phyloP scores from a whole-genome alignment of 2,113 vertebrate species.

The Bombycilla garrulus region DNA sequence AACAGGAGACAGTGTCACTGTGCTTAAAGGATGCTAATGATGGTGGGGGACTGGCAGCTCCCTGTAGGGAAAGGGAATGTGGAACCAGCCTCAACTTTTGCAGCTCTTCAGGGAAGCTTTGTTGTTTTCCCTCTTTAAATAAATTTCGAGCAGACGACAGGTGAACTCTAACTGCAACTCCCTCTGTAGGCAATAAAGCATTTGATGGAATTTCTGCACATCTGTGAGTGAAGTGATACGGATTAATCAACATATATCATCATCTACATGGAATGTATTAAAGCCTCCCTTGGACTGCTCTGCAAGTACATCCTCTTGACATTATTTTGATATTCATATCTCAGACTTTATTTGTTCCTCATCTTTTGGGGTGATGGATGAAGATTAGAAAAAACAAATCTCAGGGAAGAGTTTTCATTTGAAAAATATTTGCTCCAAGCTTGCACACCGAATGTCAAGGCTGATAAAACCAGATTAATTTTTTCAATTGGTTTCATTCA shows the following conservation, averaged over 20 bases:
- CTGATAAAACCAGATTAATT: not conserved
- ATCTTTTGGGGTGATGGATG: not conserved
- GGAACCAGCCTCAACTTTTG: not conserved
- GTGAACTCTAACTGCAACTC: constrained; percentile 63
- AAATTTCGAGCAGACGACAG: constrained; percentile 42
- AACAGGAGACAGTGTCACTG: not conserved
- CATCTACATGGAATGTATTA: not conserved
- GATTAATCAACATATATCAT: constrained; percentile 47
- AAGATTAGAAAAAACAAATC: not conserved
- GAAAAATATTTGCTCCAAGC: not conserved
- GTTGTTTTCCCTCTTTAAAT: constrained; percentile 52
- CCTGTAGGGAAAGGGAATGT: not conserved
- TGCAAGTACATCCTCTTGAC: not conserved
- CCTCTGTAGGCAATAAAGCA: constrained; percentile 63
- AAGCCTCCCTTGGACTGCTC: not conserved
- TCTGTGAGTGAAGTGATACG: constrained; percentile 24
- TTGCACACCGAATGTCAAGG: not conserved
- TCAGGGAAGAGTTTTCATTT: not conserved
- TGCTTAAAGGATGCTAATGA: not conserved
- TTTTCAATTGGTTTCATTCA: not conserved
- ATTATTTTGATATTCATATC: not conserved
- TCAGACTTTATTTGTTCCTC: not conserved
- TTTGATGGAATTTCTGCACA: constrained; percentile 46
- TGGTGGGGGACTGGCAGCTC: not conserved
- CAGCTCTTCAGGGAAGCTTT: constrained; percentile 43